A percentile compares a stretch with the other conserved stretches of the same genome.
Evolutionary conservation across 1,140 invertebrate genomes (phyloP).

Genomic region (Halesus radiatus): DNA sequence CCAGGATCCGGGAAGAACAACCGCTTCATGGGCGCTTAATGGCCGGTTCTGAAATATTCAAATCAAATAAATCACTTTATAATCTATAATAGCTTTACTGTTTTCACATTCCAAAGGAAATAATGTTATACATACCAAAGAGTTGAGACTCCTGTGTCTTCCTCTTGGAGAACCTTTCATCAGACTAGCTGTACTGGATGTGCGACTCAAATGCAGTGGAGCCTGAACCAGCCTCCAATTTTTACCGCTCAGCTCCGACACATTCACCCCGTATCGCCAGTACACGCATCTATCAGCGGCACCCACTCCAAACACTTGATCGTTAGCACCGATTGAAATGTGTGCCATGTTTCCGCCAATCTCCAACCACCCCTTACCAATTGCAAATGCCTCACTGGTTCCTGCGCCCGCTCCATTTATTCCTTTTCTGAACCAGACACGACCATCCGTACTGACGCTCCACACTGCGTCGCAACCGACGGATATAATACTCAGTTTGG

Average conservation of each 20-base stretch:
- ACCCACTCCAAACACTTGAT: conserved; percentile 79
- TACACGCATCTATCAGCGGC: conserved; percentile 82
- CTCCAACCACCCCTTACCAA: conserved; percentile 85
- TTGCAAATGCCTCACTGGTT: conserved; percentile 78
- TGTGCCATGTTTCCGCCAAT: conserved; percentile 87
- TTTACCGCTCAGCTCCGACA: conserved; percentile 86
- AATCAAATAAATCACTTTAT: neutral
- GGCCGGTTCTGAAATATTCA: conserved; percentile 47
- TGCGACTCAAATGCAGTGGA: conserved; percentile 83
- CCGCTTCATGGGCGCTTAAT: conserved; percentile 50
- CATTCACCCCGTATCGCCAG: conserved; percentile 83
- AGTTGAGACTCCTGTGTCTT: conserved; percentile 65
- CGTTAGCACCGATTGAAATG: conserved; percentile 87
- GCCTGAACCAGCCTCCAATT: conserved; percentile 86
- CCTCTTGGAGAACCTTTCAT: conserved; percentile 66
- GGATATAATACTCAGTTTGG: conserved; percentile 81
- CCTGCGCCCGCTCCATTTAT: conserved; percentile 80
- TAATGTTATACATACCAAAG: conserved; percentile 56
- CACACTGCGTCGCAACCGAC: conserved; percentile 90
- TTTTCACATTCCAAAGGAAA: neutral
- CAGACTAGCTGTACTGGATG: conserved; percentile 78
- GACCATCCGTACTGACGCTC: conserved; percentile 86
- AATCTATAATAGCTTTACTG: neutral
- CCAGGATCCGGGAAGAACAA: conserved; percentile 64
- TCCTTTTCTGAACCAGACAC: conserved; percentile 92